Conservation (phyloP, 2,888 invertebrate genomes). For the Limnephilus rhombicus region DNA sequence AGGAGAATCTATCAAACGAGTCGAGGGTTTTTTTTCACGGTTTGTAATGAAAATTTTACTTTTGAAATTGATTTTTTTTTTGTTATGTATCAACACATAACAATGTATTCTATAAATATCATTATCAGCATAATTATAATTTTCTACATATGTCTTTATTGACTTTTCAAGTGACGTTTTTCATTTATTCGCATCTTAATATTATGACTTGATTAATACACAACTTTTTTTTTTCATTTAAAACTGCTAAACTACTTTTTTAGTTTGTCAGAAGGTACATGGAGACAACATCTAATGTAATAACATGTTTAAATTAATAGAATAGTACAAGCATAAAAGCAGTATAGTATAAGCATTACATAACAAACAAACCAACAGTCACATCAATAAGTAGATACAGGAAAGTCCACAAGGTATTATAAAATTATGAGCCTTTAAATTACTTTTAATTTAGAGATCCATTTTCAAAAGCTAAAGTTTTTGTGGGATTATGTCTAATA, state of each 20-base stretch:
- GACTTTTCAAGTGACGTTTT: not conserved
- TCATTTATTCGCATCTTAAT: not conserved
- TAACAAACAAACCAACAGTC: too few relatives aligned
- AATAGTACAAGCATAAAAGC: too few relatives aligned
- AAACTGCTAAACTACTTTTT: too few relatives aligned
- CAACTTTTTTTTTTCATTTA: too few relatives aligned
- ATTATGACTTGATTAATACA: not conserved
- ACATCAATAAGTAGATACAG: too few relatives aligned
- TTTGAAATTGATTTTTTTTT: not conserved
- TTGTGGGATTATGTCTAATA: too few relatives aligned
- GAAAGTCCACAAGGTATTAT: too few relatives aligned
- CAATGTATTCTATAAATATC: not conserved
- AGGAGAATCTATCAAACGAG: too few relatives aligned
- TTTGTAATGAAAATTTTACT: not conserved
- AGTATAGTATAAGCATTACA: too few relatives aligned
- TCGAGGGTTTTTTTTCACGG: not conserved
- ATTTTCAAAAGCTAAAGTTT: not conserved
- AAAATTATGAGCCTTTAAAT: not conserved
- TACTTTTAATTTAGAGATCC: not conserved
- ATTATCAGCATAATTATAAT: not conserved
- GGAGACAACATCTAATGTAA: too few relatives aligned
- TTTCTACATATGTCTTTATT: not conserved
- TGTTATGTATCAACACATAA: not conserved
- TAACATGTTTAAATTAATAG: too few relatives aligned
- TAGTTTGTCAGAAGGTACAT: too few relatives aligned